Evolutionary conservation across 2,797 vertebrate species (phyloP).

Genomic region (Smutsia gigantea): DNA sequence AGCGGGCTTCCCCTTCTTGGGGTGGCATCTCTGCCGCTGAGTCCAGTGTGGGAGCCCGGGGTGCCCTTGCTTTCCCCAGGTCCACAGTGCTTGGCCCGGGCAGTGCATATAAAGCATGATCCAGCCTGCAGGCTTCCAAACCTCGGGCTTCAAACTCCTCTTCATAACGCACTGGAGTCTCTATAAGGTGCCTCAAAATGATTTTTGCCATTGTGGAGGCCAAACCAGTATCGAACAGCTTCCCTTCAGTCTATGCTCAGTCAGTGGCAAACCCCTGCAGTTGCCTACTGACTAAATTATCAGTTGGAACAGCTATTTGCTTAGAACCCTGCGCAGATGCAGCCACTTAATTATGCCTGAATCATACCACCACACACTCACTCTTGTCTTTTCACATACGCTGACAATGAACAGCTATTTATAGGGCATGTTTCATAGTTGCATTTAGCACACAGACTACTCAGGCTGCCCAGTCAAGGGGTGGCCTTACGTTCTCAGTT

Average conservation of each 20-base stretch:
- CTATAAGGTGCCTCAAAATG: constrained; percentile 87
- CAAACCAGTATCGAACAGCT: fast-evolving
- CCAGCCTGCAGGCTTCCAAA: constrained; percentile 84
- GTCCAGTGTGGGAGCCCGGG: neutral
- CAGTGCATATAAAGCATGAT: constrained; percentile 88
- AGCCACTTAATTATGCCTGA: constrained; percentile 60
- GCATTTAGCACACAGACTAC: constrained; percentile 71
- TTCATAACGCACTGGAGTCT: constrained; percentile 88
- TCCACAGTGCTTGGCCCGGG: constrained; percentile 84
- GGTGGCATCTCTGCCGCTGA: fast-evolving
- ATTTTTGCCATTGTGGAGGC: constrained; percentile 87
- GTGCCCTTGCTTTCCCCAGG: neutral
- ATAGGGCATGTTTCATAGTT: constrained; percentile 78
- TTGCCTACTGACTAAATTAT: neutral
- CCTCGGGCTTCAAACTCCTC: constrained; percentile 83
- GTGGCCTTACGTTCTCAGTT: neutral
- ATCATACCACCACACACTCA: constrained; percentile 44
- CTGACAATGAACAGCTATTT: constrained; percentile 86
- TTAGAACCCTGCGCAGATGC: constrained; percentile 79
- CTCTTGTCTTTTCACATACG: constrained; percentile 74
- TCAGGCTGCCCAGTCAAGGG: constrained; percentile 33
- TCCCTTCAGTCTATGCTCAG: neutral
- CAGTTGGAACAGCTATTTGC: constrained; percentile 35
- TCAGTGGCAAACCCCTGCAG: neutral
- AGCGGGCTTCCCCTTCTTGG: constrained; percentile 67